These are phyloP conservation scores for Aotus griseimembra DNA, from an alignment of 2,797 vertebrate species.

Conservation along the genomic window DNA sequence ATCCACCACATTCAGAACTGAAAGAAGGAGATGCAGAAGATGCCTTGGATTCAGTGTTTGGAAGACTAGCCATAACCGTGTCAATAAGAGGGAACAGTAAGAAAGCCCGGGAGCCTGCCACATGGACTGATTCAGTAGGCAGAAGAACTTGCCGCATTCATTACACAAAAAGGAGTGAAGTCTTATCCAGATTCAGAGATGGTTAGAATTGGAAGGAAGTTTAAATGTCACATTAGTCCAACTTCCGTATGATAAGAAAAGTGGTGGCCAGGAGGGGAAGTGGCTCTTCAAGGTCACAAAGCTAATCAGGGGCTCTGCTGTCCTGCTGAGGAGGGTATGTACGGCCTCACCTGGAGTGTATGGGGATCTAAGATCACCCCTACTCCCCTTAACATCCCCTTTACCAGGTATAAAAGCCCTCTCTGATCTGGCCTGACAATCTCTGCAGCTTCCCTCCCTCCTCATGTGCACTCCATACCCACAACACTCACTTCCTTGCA, in stretches of 20 bases:
- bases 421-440: neutral
- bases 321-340: neutral
- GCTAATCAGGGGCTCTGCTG: neutral
- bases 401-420: neutral
- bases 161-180: neutral
- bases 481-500: neutral
- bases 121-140: neutral
- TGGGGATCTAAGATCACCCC: neutral
- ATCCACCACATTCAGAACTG: neutral
- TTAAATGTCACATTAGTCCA: neutral
- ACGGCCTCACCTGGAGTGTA: neutral
- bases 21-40: neutral
- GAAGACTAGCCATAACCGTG: neutral
- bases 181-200: neutral
- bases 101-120: neutral
- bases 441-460: neutral
- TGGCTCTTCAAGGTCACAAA: neutral
- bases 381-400: neutral
- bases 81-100: neutral
- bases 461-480: rapidly evolving
- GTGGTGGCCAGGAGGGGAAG: neutral
- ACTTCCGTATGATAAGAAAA: neutral
- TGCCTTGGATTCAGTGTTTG: too few species aligned
- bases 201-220: neutral
- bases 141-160: neutral